Evolutionary conservation across 2,888 invertebrate species (phyloP).

Genomic region (Coelopa pilipes): DNA sequence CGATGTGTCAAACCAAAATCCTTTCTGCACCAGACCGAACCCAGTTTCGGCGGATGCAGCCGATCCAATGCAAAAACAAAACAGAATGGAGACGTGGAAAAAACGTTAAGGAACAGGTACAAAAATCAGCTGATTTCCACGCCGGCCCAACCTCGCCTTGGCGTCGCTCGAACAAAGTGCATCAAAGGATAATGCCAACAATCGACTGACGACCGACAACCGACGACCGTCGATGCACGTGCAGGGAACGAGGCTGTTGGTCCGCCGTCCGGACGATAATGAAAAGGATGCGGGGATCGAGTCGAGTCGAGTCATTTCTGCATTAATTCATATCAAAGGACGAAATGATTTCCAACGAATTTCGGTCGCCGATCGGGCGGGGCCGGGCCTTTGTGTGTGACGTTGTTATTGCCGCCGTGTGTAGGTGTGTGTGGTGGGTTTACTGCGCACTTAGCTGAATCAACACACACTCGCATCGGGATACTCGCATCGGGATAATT

Average conservation of each 20-base stretch:
- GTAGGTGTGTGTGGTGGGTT: conserved; percentile 26
- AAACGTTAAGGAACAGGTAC: conserved; percentile 11
- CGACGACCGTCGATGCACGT: conserved; percentile 6
- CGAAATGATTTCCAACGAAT: conserved; percentile 21
- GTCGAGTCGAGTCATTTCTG: conserved; percentile 28
- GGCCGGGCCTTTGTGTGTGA: not conserved
- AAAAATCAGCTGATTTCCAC: conserved; percentile 20
- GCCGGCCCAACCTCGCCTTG: not conserved
- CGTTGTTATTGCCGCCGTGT: no score
- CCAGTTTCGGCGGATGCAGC: not conserved
- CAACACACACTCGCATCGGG: conserved; percentile 1
- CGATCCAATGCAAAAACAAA: not conserved
- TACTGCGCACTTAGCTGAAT: not conserved
- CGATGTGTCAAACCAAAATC: not conserved
- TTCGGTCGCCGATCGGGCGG: not conserved
- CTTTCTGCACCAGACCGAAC: no score
- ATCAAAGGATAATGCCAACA: not conserved
- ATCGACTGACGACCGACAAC: not conserved
- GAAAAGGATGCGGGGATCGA: conserved; percentile 17
- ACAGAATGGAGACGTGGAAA: no score
- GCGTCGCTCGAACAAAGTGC: not conserved
- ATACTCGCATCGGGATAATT: not conserved
- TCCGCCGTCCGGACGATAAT: conserved; percentile 12
- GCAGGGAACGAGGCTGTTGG: not conserved
- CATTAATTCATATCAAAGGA: conserved; percentile 29